These are phyloP conservation scores for Myotis myotis DNA, from an alignment of 2,797 vertebrate genomes.

Conservation along the genomic window DNA sequence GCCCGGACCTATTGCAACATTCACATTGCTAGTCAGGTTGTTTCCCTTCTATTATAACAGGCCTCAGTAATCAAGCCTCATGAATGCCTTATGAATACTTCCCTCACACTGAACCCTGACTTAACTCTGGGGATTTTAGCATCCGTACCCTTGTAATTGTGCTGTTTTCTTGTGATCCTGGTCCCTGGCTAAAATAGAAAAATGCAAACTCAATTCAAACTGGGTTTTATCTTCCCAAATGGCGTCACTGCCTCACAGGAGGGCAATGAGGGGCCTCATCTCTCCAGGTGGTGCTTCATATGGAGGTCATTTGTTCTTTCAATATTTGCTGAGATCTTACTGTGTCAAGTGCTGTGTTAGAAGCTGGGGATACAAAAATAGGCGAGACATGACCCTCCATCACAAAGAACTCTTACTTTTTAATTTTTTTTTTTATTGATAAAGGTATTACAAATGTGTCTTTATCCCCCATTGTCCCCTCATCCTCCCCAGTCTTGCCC, in stretches of 20 bases:
- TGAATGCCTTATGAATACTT: neutral
- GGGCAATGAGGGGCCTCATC: neutral
- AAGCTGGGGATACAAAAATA: neutral
- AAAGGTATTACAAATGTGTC: no score
- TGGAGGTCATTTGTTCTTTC: neutral
- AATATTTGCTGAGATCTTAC: neutral
- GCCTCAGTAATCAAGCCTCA: neutral
- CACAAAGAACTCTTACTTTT: neutral
- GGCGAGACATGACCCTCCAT: neutral
- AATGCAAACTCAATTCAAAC: neutral
- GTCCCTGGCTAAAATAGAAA: neutral
- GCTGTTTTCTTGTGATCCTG: neutral
- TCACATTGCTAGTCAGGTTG: neutral
- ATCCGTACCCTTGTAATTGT: neutral
- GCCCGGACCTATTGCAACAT: neutral
- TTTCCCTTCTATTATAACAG: neutral
- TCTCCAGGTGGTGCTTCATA: neutral
- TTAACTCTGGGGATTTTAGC: neutral
- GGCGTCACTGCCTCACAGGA: neutral
- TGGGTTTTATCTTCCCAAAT: neutral
- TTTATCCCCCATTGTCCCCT: no score
- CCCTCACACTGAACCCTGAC: neutral
- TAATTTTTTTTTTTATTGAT: no score
- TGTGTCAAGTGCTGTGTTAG: neutral
- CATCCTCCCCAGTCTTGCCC: no score